A percentile compares a stretch with the other conserved stretches of the same genome.
phyloP scores from a whole-genome alignment of 2,888 invertebrate genomes.

The Spilarctia lutea region DNA sequence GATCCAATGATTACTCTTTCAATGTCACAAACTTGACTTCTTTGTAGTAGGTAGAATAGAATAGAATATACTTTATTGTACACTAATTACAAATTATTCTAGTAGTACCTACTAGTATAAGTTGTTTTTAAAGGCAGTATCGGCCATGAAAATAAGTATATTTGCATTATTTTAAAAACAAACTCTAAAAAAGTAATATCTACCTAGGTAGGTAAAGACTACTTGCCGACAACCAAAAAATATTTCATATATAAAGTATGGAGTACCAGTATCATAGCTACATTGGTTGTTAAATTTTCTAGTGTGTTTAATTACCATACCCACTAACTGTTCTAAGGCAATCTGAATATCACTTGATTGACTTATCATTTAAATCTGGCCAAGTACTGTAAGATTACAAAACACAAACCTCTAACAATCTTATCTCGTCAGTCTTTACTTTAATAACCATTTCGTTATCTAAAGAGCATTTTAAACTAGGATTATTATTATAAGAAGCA shows the following conservation, averaged over 20 bases:
- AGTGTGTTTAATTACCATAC: constrained; percentile 37
- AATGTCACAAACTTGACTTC: too few relatives aligned
- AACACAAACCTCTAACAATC: constrained; percentile 8
- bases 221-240: not conserved
- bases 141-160: not conserved
- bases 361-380: constrained; percentile 73
- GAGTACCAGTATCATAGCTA: not conserved
- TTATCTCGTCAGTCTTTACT: not conserved
- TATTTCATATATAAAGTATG: not conserved
- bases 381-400: constrained; percentile 24
- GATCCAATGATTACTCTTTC: too few relatives aligned
- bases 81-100: too few relatives aligned
- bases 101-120: too few relatives aligned
- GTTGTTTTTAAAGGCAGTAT: not conserved
- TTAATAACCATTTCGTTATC: constrained; percentile 17
- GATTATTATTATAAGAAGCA: not conserved
- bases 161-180: too few relatives aligned
- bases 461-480: rapidly evolving
- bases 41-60: too few relatives aligned
- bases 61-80: too few relatives aligned
- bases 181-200: too few relatives aligned
- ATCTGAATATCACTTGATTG: constrained; percentile 64
- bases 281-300: not conserved
- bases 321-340: constrained; percentile 52
- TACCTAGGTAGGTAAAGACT: not conserved